phyloP scores from a whole-genome alignment of 2,797 vertebrate species.

The Artibeus jamaicensis region DNA sequence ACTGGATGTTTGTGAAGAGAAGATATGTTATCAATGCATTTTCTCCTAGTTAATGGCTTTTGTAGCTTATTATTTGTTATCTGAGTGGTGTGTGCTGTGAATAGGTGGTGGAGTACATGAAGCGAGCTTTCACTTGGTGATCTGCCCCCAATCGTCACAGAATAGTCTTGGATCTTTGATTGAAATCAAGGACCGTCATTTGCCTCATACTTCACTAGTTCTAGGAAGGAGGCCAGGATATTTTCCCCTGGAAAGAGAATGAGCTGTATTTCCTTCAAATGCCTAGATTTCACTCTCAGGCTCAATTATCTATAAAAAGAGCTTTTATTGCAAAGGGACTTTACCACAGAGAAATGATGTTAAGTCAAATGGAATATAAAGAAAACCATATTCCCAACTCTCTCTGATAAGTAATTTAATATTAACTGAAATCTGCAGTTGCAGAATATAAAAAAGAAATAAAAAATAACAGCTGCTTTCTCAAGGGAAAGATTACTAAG shows the following conservation, averaged over 20 bases:
- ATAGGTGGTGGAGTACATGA: constrained; percentile 32
- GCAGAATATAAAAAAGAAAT: constrained; percentile 51
- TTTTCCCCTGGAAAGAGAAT: constrained; percentile 59
- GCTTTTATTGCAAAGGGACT: constrained; percentile 48
- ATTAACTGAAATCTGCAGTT: constrained; percentile 59
- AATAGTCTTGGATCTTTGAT: constrained; percentile 56
- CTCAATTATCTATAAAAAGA: constrained; percentile 69
- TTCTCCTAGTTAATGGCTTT: constrained; percentile 54
- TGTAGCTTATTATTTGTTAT: constrained; percentile 53
- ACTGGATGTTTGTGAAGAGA: constrained; percentile 50
- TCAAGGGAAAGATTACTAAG: background rate
- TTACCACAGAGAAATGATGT: constrained; percentile 58
- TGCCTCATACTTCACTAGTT: constrained; percentile 48
- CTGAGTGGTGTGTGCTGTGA: background rate
- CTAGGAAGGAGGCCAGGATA: constrained; percentile 54
- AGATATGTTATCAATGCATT: constrained; percentile 57
- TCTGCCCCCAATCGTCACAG: constrained; percentile 37
- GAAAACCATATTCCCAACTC: constrained; percentile 50
- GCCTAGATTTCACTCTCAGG: constrained; percentile 51
- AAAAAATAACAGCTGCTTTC: constrained; percentile 41
- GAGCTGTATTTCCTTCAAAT: constrained; percentile 63
- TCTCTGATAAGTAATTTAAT: constrained; percentile 53
- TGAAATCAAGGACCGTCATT: constrained; percentile 59
- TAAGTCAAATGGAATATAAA: constrained; percentile 66
- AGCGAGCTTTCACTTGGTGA: constrained; percentile 28